Evolutionary conservation across 1,140 invertebrate species (phyloP), one percentile per base, ranked within the genome.

Genomic region (Cydia splendana): DNA sequence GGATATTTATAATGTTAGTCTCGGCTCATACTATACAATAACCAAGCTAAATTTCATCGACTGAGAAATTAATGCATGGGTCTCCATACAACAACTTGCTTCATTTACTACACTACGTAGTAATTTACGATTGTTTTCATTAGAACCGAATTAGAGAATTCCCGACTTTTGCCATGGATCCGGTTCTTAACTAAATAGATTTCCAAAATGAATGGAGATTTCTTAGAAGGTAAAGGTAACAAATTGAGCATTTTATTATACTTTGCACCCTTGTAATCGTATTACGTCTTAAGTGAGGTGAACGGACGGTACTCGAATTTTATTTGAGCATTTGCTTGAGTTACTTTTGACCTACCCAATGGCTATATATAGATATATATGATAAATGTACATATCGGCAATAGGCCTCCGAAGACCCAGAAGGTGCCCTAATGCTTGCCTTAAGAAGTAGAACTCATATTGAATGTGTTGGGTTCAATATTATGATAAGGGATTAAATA

Each of bases 171-270:
- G n/a, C 67, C 30, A 71, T 71, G 38, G 67, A 42, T 45, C 67
- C 73, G 45, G 51, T 74, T 74, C 20, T 76, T 75, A 77, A 71
- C 76, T 86, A 84, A 85, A 71, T 84, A 84, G 82, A 81, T 87
- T 86, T 80, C 65, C 74, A 80, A 77, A 83, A 85, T 85, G 85
- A 88, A 87, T 85, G 77, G 80, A 48, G 45, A 62, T 77, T 84
- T 84, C 75, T 83, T 81, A 81, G 75, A 77, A 84, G 82, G 82
- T 81, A 87, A 81, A 84, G 80, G 85, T 87, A 88, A 90, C 85
- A 87, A 90, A 88, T 88, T 86, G 88, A 78, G 80, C 82, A 84
- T 88, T 85, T 88, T 87, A 90, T 90, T 88, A 88, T 88, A 85
- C 82, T 71, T 71, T 80, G 77, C 79, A 80, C 85, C 88, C 84